Base-by-base conservation (phyloP, 2,888 invertebrate genomes). In the Lydus trimaculatus region DNA sequence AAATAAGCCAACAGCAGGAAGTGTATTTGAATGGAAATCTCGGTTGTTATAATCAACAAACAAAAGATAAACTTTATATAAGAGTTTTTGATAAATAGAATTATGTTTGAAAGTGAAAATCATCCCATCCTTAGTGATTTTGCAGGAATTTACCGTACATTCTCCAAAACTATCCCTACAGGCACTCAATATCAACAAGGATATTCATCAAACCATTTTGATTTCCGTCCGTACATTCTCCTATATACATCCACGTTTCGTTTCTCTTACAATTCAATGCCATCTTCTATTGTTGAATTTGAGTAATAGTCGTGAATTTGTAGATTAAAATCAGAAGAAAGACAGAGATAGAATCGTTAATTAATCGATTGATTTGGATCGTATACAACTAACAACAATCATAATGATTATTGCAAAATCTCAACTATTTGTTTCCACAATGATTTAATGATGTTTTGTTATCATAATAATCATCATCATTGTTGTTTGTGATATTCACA, bases 321-420 rank as follows among this genome's bases (percentile, higher is more conserved):
- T 23, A 9, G 5, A 15, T 11, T 11, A 36, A 15, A 15, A 43
- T 1, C 6, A 7, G 20, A 28, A n/a, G 56, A 7, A 4, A 6
- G 28, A 28, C 6, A 56, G 25, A 56, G 25, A 56, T 28, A 15
- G 56, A 28, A 43, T 15, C 4, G 11, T 15, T 56, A 15, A 25
- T 25, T 2, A 25, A 56, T 56, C 56, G 56, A 56, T 56, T 56
- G 56, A 56, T 56, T 56, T 25, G n/a, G n/a, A n/a, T n/a, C n/a
- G n/a, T n/a, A n/a, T n/a, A n/a, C n/a, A n/a, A n/a, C n/a, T n/a
- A n/a, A 52, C 6, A 2, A 52, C 11, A 8, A 52, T 52, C 23
- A 23, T 11, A 52, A 52, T 52, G 23, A 52, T 56, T 15, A 25
- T 56, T 56, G 6, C 25, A 56, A 52, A 11, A 9, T 23, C 13